These are phyloP conservation scores for Galeopsomyia nigrocyanea DNA, from an alignment of 2,888 invertebrate genomes.

Conservation along the genomic window DNA sequence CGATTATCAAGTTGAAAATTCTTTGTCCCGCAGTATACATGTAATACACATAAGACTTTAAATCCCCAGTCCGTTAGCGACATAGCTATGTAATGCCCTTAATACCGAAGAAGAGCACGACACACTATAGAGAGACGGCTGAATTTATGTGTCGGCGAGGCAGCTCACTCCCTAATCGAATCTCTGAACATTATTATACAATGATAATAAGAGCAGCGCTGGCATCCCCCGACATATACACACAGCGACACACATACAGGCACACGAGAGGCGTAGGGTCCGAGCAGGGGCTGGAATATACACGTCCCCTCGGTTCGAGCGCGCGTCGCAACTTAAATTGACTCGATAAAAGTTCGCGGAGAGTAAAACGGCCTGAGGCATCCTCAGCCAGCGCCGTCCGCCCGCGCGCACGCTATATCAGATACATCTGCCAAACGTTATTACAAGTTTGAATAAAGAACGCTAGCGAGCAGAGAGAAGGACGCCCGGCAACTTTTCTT, in stretches of 20 bases:
- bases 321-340: conserved; percentile 68
- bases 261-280: conserved; percentile 31
- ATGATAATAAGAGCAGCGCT: conserved; percentile 39
- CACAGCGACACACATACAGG: conserved; percentile 15
- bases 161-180: conserved; percentile 48
- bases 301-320: conserved; percentile 34
- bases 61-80: conserved; percentile 31
- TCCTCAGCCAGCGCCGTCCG: conserved; percentile 9
- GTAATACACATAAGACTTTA: conserved; percentile 36
- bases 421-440: conserved; percentile 69
- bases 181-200: conserved; percentile 48
- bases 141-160: conserved; percentile 41
- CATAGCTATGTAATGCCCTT: conserved; percentile 28
- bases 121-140: background rate
- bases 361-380: conserved; percentile 63
- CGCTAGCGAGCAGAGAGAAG: conserved; percentile 48
- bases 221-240: conserved; percentile 7
- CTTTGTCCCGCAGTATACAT: conserved; percentile 6
- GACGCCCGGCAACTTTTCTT: conserved; percentile 40
- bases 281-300: conserved; percentile 44
- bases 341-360: conserved; percentile 68
- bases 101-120: conserved; percentile 28
- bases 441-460: conserved; percentile 70
- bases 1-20: conserved; percentile 43
- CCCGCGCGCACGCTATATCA: conserved; percentile 59